Evolutionary conservation across 2,113 vertebrate species (phyloP).

Genomic region (Hippolais icterina): DNA sequence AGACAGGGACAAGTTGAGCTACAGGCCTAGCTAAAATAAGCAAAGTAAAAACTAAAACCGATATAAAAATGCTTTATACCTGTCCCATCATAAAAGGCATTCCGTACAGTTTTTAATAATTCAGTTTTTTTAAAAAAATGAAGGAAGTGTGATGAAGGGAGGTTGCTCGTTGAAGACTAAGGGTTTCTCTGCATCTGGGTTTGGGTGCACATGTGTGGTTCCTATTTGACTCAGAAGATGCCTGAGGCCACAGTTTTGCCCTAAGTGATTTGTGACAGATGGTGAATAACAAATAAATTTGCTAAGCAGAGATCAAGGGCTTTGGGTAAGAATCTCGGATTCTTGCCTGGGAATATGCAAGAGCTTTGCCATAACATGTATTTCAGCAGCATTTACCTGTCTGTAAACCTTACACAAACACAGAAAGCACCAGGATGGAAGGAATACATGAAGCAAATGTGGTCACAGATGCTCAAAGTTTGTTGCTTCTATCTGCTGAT

Average conservation of each 20-base stretch:
- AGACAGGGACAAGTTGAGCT: neutral
- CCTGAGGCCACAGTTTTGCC: neutral
- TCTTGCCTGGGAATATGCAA: neutral
- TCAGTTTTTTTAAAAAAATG: neutral
- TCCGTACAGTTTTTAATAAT: neutral
- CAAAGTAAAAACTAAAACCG: neutral
- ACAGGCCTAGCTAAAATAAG: neutral
- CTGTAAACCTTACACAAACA: neutral
- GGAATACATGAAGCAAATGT: neutral
- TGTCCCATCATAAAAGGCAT: neutral
- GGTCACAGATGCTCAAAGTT: neutral
- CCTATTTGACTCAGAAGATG: neutral
- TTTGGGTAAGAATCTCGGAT: neutral
- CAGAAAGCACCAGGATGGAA: neutral
- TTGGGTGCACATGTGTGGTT: neutral
- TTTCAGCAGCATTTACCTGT: neutral
- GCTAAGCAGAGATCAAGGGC: neutral
- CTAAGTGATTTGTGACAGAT: slow-evolving; percentile 21
- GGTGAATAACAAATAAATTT: neutral
- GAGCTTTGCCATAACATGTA: neutral
- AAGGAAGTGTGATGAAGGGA: neutral
- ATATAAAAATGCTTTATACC: neutral
- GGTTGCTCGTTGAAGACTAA: neutral
- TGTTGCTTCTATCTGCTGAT: neutral
- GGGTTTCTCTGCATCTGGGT: neutral